A percentile compares a stretch with the other conserved stretches of the same genome.
Evolutionary conservation across 1,140 invertebrate genomes (phyloP).

Genomic region (Eumaeus atala): DNA sequence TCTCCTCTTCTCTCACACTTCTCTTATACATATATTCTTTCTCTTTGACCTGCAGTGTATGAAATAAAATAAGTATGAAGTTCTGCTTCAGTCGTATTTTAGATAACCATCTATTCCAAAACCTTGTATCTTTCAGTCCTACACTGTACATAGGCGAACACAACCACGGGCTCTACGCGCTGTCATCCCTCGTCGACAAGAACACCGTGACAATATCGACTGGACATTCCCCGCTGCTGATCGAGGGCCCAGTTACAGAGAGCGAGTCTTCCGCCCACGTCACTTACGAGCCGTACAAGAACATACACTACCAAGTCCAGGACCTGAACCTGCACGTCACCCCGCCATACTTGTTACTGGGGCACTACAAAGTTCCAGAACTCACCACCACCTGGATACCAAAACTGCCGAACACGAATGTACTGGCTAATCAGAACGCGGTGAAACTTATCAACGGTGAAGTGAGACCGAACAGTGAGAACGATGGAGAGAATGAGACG

Average conservation of each 20-base stretch:
- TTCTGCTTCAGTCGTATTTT: no score
- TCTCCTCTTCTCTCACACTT: no score
- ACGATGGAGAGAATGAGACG: conserved; percentile 63
- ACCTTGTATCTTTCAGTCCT: conserved; percentile 78
- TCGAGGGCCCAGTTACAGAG: conserved; percentile 78
- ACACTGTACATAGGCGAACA: conserved; percentile 96
- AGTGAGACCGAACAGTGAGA: conserved; percentile 40
- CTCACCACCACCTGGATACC: conserved; percentile 62
- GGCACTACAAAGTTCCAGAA: conserved; percentile 89
- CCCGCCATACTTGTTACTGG: conserved; percentile 73
- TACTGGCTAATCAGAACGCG: conserved; percentile 34
- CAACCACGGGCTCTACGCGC: conserved; percentile 89
- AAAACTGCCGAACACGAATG: conserved; percentile 46
- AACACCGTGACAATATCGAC: conserved; percentile 83
- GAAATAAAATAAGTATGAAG: no score
- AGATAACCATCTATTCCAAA: no score
- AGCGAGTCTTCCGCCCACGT: conserved; percentile 31
- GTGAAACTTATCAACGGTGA: conserved; percentile 59
- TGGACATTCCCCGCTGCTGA: conserved; percentile 76
- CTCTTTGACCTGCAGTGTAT: no score
- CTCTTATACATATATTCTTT: no score
- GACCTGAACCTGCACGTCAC: conserved; percentile 59
- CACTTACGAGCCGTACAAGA: conserved; percentile 64
- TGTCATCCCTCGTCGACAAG: conserved; percentile 93
- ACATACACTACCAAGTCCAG: conserved; percentile 68